phyloP scores from a whole-genome alignment of 2,797 vertebrate genomes.

The Sarcophilus harrisii region DNA sequence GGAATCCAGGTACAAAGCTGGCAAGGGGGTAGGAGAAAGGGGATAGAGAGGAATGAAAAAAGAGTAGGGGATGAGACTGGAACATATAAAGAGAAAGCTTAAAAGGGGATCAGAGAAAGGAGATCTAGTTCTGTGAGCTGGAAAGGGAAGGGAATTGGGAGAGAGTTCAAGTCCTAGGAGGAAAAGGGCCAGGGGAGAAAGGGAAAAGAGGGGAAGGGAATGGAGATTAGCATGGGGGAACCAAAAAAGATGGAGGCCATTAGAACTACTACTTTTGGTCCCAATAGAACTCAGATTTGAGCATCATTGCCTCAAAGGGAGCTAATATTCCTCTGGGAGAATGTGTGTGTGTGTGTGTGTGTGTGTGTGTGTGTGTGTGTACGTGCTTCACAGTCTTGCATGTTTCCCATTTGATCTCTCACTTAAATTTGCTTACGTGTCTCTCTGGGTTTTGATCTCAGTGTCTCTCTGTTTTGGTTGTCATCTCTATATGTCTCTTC shows the following conservation, averaged over 20 bases:
- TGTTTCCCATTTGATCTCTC: background rate
- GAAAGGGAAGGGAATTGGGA: background rate
- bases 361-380: background rate
- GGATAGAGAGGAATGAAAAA: background rate
- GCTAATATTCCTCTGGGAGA: background rate
- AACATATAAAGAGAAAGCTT: background rate
- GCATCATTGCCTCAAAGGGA: background rate
- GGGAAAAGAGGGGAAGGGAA: background rate
- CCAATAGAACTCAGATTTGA: background rate
- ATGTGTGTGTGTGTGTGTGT: background rate
- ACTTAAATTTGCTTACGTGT: background rate
- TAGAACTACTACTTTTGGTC: background rate
- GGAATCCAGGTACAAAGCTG: background rate
- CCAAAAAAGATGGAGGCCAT: slow-evolving; percentile 36
- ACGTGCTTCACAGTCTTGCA: background rate
- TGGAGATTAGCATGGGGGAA: slow-evolving; percentile 2
- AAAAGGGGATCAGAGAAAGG: background rate
- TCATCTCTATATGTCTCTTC: slow-evolving; percentile 13
- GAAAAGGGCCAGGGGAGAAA: background rate
- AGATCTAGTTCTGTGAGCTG: background rate
- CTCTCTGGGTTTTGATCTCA: slow-evolving; percentile 22
- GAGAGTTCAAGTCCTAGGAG: background rate
- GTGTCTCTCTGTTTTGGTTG: slow-evolving; percentile 10
- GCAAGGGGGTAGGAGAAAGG: background rate
- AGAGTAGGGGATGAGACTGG: background rate